phyloP scores from a whole-genome alignment of 2,113 vertebrate genomes.

The Telmatochromis bifrenatus region DNA sequence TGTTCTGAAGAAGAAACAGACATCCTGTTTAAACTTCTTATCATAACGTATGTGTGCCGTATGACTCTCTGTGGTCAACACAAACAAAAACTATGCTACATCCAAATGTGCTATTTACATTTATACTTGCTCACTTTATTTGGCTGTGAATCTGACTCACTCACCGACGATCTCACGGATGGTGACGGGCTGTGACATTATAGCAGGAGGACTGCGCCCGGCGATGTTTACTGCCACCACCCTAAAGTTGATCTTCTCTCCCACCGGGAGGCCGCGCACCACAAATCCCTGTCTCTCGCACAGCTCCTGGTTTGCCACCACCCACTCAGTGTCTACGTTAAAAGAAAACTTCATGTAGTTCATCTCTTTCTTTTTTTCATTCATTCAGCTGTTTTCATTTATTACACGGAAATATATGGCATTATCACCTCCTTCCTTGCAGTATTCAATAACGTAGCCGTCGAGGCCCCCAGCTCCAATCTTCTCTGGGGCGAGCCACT shows the following conservation, averaged over 20 bases:
- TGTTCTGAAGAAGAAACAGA: constrained; percentile 65
- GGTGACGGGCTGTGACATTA: constrained; percentile 77
- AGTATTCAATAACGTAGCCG: constrained; percentile 85
- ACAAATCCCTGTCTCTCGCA: constrained; percentile 76
- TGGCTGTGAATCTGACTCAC: neutral
- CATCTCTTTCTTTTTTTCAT: neutral
- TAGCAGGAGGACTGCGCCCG: constrained; percentile 74
- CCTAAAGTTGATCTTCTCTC: constrained; percentile 81
- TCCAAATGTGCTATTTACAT: neutral
- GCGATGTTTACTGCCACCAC: constrained; percentile 82
- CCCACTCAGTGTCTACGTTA: constrained; percentile 78
- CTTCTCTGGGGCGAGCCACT: constrained; percentile 81
- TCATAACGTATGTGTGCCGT: neutral
- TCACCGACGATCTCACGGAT: constrained; percentile 84
- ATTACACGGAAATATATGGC: neutral
- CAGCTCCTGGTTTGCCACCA: constrained; percentile 71
- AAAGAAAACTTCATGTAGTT: neutral
- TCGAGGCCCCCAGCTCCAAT: constrained; percentile 85
- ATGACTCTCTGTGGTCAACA: neutral
- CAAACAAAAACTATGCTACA: neutral
- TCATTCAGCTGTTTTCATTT: neutral
- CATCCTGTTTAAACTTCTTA: neutral
- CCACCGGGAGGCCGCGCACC: constrained; percentile 79
- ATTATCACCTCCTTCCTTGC: constrained; percentile 80
- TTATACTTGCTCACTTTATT: neutral